Conservation (phyloP, 1,140 invertebrate species). For the Orchesella cincta region DNA sequence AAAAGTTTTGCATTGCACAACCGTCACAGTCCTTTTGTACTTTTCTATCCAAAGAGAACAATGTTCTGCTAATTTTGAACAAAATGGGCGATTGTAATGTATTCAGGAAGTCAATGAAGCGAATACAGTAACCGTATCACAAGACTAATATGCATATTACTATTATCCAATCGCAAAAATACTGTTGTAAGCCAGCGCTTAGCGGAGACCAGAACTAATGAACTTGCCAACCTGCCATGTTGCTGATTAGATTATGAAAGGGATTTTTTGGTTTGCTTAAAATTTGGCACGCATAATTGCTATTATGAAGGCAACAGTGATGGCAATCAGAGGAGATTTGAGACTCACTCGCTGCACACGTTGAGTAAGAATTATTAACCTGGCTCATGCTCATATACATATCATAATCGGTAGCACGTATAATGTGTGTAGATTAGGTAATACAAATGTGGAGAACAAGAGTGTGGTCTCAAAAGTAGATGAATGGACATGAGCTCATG, state of each 20-base stretch:
- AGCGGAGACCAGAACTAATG: constrained; percentile 3
- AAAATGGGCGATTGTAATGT: background rate
- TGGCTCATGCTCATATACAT: too few species aligned
- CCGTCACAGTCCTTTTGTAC: background rate
- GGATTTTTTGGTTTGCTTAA: background rate
- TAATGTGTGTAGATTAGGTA: too few species aligned
- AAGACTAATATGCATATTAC: background rate
- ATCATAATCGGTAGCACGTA: too few species aligned
- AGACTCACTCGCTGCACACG: too few species aligned
- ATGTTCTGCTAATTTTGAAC: background rate
- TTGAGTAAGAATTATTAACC: too few species aligned
- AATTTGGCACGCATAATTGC: constrained; percentile 20
- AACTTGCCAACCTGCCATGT: constrained; percentile 27
- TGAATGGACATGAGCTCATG: background rate
- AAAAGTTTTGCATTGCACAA: background rate
- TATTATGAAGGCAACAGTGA: background rate
- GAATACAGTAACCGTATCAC: background rate
- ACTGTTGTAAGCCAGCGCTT: background rate
- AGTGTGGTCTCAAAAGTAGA: too few species aligned
- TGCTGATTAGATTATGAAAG: constrained; percentile 27
- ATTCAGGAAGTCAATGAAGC: background rate
- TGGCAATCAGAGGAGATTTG: too few species aligned
- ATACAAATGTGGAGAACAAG: too few species aligned
- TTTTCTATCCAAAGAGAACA: background rate
- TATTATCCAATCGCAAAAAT: too few species aligned